Evolutionary conservation across 1,140 invertebrate species (phyloP).

Genomic region (Panagrolaimus sp.): DNA sequence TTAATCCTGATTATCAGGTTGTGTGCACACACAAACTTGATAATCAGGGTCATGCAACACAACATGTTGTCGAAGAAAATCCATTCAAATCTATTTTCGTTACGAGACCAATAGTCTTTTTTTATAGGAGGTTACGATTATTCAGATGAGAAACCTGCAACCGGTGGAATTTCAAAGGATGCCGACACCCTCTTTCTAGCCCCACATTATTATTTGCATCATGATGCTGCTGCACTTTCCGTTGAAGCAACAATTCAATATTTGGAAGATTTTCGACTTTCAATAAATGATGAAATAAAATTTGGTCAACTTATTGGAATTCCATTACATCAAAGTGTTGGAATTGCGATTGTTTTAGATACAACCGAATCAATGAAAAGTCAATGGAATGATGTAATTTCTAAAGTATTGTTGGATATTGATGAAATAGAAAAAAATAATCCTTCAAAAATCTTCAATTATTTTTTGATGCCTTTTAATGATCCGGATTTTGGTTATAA

Average conservation of each 20-base stretch:
- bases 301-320: neutral
- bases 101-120: no score
- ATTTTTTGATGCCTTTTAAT: neutral
- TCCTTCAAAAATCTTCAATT: no score
- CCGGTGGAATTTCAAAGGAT: slow-evolving; percentile 10
- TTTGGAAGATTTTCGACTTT: slow-evolving; percentile 7
- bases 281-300: neutral
- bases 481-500: neutral
- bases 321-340: neutral
- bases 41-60: no score
- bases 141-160: neutral
- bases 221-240: neutral
- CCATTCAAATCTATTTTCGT: no score
- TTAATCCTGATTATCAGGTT: no score
- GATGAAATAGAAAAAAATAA: neutral
- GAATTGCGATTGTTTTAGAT: neutral
- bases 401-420: neutral
- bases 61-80: no score
- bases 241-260: neutral
- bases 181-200: neutral
- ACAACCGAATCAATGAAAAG: neutral
- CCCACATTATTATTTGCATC: slow-evolving; percentile 7
- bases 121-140: neutral
- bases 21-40: no score
- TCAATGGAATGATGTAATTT: neutral